Evolutionary conservation across 2,888 invertebrate species (phyloP).

Genomic region (Drosophila stalkeri): DNA sequence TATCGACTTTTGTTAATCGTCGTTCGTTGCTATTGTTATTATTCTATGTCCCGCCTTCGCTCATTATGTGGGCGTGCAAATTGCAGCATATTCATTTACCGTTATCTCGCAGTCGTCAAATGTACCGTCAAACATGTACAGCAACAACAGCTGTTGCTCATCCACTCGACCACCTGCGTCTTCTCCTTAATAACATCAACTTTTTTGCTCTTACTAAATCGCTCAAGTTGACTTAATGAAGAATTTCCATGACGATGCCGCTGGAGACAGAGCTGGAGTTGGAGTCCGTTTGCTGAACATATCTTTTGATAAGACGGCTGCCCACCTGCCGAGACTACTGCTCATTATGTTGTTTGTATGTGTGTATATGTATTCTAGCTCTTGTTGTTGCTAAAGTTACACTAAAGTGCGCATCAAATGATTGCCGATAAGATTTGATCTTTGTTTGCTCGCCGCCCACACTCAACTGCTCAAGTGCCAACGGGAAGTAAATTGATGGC

Average conservation of each 20-base stretch:
- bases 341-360: constrained; percentile 66
- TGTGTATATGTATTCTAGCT: constrained; percentile 7
- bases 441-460: constrained; percentile 64
- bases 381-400: constrained; percentile 49
- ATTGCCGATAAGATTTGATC: constrained; percentile 80
- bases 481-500: constrained; percentile 46
- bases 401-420: constrained; percentile 72
- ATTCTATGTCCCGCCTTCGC: constrained; percentile 64
- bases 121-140: constrained; percentile 71
- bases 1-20: constrained; percentile 79
- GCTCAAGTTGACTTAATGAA: constrained; percentile 79
- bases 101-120: constrained; percentile 79
- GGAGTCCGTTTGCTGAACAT: constrained; percentile 40
- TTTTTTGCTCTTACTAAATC: constrained; percentile 61
- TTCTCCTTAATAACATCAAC: constrained; percentile 80
- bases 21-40: constrained; percentile 58
- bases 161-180: constrained; percentile 17
- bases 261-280: neutral
- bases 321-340: constrained; percentile 49
- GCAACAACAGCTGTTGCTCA: constrained; percentile 51
- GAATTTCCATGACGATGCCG: constrained; percentile 80
- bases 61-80: constrained; percentile 81
- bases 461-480: constrained; percentile 24
- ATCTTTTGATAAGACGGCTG: constrained; percentile 58
- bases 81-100: constrained; percentile 82